A percentile compares a stretch with the other conserved stretches of the same genome.
These are phyloP conservation scores for Aphidius ervi DNA, from an alignment of 1,140 invertebrate genomes.

Conservation along the genomic window DNA sequence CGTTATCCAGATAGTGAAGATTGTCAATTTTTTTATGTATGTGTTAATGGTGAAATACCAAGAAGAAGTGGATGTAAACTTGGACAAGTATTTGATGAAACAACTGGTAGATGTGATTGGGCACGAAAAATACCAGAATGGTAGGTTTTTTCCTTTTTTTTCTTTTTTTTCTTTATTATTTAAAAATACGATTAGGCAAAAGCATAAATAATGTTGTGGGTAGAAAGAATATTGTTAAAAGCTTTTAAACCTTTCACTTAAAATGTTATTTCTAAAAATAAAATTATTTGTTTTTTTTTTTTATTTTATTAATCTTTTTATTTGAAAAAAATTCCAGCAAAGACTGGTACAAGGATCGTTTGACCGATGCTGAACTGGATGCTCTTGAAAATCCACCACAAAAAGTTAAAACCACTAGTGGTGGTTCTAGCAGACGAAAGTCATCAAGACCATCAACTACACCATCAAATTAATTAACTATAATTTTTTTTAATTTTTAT, in stretches of 20 bases:
- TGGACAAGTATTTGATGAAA: conserved; percentile 88
- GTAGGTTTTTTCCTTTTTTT: conserved; percentile 52
- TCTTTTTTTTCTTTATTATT: too few relatives aligned
- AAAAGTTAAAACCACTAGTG: conserved; percentile 53
- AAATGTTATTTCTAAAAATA: conserved; percentile 2
- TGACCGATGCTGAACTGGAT: conserved; percentile 75
- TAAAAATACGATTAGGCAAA: too few relatives aligned
- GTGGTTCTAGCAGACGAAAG: conserved; percentile 57
- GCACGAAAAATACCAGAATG: conserved; percentile 87
- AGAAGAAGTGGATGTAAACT: conserved; percentile 80
- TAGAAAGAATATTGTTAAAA: too few relatives aligned
- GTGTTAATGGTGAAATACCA: conserved; percentile 80
- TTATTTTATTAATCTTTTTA: conserved; percentile 10
- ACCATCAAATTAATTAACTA: too few relatives aligned
- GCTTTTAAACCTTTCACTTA: not conserved
- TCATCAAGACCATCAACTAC: conserved; percentile 27
- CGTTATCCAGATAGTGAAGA: conserved; percentile 84
- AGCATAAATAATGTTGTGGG: too few relatives aligned
- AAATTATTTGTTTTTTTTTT: conserved; percentile 7
- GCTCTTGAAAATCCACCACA: conserved; percentile 72
- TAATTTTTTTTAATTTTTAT: too few relatives aligned
- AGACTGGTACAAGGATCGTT: conserved; percentile 80
- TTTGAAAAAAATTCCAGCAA: conserved; percentile 57
- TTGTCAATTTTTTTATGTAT: conserved; percentile 89
- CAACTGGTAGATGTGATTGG: conserved; percentile 78